Evolutionary conservation across 2,113 vertebrate species (phyloP), one percentile per base, ranked within the genome.

Genomic region (Etia nguti): DNA sequence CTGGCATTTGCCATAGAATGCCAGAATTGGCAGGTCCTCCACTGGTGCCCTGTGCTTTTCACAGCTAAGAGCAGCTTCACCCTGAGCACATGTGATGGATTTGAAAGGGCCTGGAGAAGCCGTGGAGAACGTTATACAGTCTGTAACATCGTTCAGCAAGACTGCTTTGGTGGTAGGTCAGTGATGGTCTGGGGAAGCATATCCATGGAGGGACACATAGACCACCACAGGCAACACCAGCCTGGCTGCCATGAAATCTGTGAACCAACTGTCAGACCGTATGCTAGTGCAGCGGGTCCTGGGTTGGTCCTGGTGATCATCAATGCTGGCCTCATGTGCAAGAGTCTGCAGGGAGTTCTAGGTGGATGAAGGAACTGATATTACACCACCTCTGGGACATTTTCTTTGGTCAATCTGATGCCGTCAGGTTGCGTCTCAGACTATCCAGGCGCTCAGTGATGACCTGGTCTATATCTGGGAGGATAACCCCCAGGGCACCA

Each of bases 351-450:
- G 31, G 60, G 31, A 36, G 31, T 65, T 65, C 60, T n/a, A 65
- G 0, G 31, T 7, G 31, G 0, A 65, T 65, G 60, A 65, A 36
- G 1, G 18, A 65, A n/a, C 36, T 65, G n/a, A 65, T 65, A n/a
- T 31, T 18, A 65, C n/a, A 0, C 10, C 31, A 3, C n/a, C 6
- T 38, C 10, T 34, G 31, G 0, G 60, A 34, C 10, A 65, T 65
- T 65, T 65, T n/a, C 60, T 65, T n/a, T 36, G 60, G 60, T 65
- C 60, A 31, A 65, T 65, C 31, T 6, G 36, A 0, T 12, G 60
- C 18, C 38, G 60, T 65, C 31, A 65, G 31, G 31, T 38, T 65
- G 60, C 7, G 18, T 65, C 60, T 65, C 31, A 65, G 31, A 65
- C 18, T n/a, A 38, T 8, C 31, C 60, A 65, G 18, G 31, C 36